phyloP scores from a whole-genome alignment of 2,797 vertebrate species.

The Cryptoblepharus egeriae region DNA sequence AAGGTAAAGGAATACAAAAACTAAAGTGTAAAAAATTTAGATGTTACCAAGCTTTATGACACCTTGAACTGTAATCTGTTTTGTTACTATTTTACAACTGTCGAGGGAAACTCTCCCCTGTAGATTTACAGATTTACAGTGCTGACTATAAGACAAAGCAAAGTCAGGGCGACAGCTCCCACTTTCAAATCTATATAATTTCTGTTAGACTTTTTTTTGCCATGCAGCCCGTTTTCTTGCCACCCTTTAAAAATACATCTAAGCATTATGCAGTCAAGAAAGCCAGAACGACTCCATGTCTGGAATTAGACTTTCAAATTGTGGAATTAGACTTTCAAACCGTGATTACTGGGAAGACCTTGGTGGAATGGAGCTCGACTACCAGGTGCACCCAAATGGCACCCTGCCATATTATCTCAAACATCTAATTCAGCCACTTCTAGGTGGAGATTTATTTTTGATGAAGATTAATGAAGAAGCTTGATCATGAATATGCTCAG shows the following conservation, averaged over 20 bases:
- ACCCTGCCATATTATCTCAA: constrained; percentile 31
- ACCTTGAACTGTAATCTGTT: neutral
- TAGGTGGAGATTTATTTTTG: constrained; percentile 7
- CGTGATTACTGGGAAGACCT: constrained; percentile 31
- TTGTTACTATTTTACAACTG: neutral
- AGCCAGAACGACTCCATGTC: constrained; percentile 32
- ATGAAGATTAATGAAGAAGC: constrained; percentile 40
- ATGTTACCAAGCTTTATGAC: neutral
- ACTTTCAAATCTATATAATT: neutral
- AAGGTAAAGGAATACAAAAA: neutral
- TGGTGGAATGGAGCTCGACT: constrained; percentile 39
- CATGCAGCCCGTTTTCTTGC: neutral
- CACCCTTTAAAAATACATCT: constrained; percentile 37
- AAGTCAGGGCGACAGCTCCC: neutral
- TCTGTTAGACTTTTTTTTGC: neutral
- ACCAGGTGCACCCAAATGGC: constrained; percentile 42
- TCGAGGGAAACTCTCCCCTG: neutral
- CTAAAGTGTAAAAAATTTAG: neutral
- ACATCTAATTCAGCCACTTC: constrained; percentile 43
- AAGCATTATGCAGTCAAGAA: constrained; percentile 28
- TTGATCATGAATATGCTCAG: constrained; percentile 46
- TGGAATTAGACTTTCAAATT: constrained; percentile 42
- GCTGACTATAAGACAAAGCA: neutral
- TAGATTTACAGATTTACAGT: neutral
- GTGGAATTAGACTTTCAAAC: constrained; percentile 44